Base-by-base conservation (phyloP, 2,113 vertebrate species). In the Australoheros scitulus region DNA sequence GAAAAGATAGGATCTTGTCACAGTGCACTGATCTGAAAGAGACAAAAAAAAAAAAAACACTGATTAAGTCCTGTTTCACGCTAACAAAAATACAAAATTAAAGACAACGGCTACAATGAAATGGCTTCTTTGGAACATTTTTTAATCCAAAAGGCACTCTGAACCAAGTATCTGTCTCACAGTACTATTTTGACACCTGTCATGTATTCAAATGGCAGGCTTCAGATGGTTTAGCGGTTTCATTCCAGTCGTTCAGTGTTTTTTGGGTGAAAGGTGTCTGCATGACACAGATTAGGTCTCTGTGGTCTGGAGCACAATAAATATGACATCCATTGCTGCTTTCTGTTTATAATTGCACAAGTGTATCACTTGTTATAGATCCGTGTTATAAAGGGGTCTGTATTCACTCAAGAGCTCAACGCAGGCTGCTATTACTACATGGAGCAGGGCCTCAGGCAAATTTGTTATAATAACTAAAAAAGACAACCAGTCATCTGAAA, bases 1-100 rank as follows among this genome's bases (percentile, higher is more conserved):
- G 84, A 99, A 99, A 2, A 99, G 95, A 82, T 99, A 99, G 0
- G 98, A 97, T 81, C 98, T 96, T 11, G 98, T 99, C 82, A 99
- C 95, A 5, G 94, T 98, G 90, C 98, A 99, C 63, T 99, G 96
- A 89, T 99, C 98, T 99, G 91, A 24, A 93, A 96, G 89, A 58
- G 70, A 90, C 91, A 90, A 13, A 68, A 81, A 61, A 65, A 61
- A 63, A 76, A 68, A 81, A 61, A 61, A 76, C 6, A 29, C 5
- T 5, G 36, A 3, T 11, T 11, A 61, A 81, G 52, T 47, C 5
- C 24, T 41, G 1, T 3, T 60, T 47, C n/a, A 36, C 47, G 41
- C 15, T 38, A 61, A 79, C 11, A 56, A 79, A 61, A 64, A 6
- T 3, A 50, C 6, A 20, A 32, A 1, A 32, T 52, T 72, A 32